Evolutionary conservation across 2,888 invertebrate species (phyloP).

Genomic region (Caenorhabditis drosophilae): DNA sequence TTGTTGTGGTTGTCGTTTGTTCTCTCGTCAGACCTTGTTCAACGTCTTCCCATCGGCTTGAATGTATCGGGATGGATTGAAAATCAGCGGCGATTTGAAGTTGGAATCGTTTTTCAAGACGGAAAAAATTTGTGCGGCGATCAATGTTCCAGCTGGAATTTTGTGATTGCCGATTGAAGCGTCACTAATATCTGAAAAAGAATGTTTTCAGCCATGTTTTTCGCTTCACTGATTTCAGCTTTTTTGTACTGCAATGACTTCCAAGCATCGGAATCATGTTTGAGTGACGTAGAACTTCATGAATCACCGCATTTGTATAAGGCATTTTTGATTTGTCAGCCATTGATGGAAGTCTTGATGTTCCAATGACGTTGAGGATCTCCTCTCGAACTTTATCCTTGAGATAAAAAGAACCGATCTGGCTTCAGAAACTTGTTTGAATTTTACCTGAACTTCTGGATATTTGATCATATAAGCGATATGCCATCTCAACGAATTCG

Average conservation of each 20-base stretch:
- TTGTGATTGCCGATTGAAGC: slow-evolving; percentile 11
- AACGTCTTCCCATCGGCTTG: slow-evolving; percentile 39
- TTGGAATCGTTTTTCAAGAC: slow-evolving; percentile 34
- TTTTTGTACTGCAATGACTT: slow-evolving; percentile 14
- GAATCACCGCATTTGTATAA: slow-evolving; percentile 38
- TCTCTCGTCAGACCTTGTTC: slow-evolving; percentile 29
- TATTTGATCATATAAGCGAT: slow-evolving; percentile 44
- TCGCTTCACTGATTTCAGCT: slow-evolving; percentile 2
- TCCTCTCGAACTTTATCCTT: slow-evolving; percentile 45
- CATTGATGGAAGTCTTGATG: slow-evolving; percentile 26
- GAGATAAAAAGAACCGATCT: too few species aligned
- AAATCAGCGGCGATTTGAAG: slow-evolving; percentile 35
- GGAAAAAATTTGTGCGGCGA: slow-evolving; percentile 34
- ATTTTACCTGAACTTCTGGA: slow-evolving; percentile 45
- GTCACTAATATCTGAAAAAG: slow-evolving; percentile 21
- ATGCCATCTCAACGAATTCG: slow-evolving; percentile 47
- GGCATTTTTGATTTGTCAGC: slow-evolving; percentile 38
- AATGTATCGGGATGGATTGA: slow-evolving; percentile 50
- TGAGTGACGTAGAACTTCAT: slow-evolving; percentile 35
- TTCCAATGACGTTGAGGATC: slow-evolving; percentile 32
- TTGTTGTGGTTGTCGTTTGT: background rate
- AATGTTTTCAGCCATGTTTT: background rate
- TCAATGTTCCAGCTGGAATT: slow-evolving; percentile 23
- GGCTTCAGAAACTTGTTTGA: too few species aligned
- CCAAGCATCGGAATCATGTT: slow-evolving; percentile 38